phyloP scores from a whole-genome alignment of 30 jellyfish, hydroid and myxozoan genomes.

The Cassiopea andromeda region DNA sequence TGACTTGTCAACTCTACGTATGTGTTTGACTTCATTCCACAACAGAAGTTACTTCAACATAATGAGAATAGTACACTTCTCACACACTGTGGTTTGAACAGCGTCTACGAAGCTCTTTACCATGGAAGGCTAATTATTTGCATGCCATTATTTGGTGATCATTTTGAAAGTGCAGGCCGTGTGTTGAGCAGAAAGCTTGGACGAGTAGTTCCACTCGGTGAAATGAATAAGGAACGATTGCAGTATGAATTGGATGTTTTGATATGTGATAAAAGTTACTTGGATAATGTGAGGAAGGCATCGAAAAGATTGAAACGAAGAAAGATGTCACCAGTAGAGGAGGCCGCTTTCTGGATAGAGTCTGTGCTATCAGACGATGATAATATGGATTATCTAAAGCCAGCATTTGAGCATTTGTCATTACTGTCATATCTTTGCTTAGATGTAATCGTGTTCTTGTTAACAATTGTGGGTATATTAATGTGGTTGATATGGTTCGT shows the following conservation, averaged over 20 bases:
- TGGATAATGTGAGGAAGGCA: conserved; percentile 22
- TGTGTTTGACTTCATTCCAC: conserved; percentile 75
- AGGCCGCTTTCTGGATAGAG: conserved; percentile 69
- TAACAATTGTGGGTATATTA: background rate
- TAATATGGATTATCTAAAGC: conserved; percentile 35
- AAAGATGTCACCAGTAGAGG: conserved; percentile 21
- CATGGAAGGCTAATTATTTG: conserved; percentile 54
- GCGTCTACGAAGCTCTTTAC: conserved; percentile 78
- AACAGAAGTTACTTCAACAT: conserved; percentile 54
- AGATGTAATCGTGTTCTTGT: conserved; percentile 47
- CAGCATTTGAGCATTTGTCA: conserved; percentile 12
- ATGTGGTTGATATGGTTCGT: background rate
- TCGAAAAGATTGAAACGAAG: conserved; percentile 44
- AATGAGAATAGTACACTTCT: conserved; percentile 18
- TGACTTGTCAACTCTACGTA: background rate
- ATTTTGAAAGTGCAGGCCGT: conserved; percentile 68
- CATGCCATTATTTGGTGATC: conserved; percentile 81
- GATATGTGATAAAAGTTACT: conserved; percentile 7
- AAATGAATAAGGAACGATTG: background rate
- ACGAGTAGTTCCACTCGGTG: conserved; percentile 28
- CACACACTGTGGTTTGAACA: conserved; percentile 76
- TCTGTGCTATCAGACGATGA: conserved; percentile 50
- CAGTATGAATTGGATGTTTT: background rate
- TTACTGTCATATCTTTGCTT: conserved; percentile 16
- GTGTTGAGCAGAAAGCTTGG: conserved; percentile 61